These are phyloP conservation scores for Elmis aenea DNA, from an alignment of 2,888 invertebrate genomes.

Conservation along the genomic window DNA sequence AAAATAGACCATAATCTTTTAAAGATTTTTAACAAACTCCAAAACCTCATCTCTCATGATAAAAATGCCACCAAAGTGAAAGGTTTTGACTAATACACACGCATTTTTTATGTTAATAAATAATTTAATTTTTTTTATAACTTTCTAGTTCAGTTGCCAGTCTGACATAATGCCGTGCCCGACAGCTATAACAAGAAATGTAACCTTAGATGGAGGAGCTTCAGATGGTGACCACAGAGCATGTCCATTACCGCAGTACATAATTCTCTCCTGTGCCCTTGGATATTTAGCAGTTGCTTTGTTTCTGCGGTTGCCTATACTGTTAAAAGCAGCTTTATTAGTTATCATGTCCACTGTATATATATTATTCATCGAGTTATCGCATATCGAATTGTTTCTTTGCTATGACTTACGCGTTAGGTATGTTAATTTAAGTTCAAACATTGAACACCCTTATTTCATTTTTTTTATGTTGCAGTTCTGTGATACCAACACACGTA, in stretches of 20 bases:
- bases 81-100: too few species aligned
- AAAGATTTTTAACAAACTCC: too few species aligned
- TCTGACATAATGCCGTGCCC: constrained; percentile 48
- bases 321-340: constrained; percentile 74
- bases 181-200: constrained; percentile 51
- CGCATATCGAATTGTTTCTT: constrained; percentile 73
- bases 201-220: constrained; percentile 46
- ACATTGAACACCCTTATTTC: constrained; percentile 1
- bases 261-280: constrained; percentile 77
- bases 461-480: constrained; percentile 43
- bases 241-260: constrained; percentile 82
- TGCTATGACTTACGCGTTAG: constrained; percentile 75
- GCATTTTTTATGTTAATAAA: neutral
- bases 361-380: constrained; percentile 72
- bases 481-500: constrained; percentile 72
- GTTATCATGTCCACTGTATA: constrained; percentile 76
- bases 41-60: too few species aligned
- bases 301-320: constrained; percentile 76
- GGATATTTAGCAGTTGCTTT: constrained; percentile 81
- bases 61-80: too few species aligned
- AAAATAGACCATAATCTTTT: too few species aligned
- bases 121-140: constrained; percentile 6
- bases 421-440: too few species aligned
- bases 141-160: constrained; percentile 60
- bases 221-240: constrained; percentile 62